A percentile compares a stretch with the other conserved stretches of the same genome.
These are phyloP conservation scores for Caenorhabditis zanzibari DNA, from an alignment of 2,888 invertebrate species.

Conservation along the genomic window DNA sequence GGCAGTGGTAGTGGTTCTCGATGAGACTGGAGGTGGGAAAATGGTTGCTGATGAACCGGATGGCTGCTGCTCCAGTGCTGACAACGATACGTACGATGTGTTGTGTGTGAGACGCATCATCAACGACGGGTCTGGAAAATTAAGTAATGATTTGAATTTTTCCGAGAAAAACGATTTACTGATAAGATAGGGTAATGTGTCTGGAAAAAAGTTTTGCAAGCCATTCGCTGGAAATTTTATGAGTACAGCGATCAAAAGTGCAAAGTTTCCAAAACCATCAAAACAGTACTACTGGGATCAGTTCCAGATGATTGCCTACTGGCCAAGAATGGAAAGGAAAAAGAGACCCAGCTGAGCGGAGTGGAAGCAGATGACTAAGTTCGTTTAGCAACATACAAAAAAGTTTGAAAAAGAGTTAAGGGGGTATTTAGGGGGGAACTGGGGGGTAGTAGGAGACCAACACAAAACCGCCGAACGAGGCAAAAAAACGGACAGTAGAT, in stretches of 20 bases:
- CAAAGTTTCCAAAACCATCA: not conserved
- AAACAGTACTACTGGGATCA: slow-evolving; percentile 27
- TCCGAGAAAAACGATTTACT: not conserved
- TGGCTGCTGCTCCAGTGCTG: slow-evolving; percentile 52
- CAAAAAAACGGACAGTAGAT: slow-evolving; percentile 18
- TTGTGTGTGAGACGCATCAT: slow-evolving; percentile 61
- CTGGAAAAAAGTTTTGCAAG: slow-evolving; percentile 4
- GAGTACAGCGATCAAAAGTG: slow-evolving; percentile 18
- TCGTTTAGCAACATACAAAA: not conserved
- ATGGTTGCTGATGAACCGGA: slow-evolving; percentile 48
- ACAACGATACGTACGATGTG: slow-evolving; percentile 55
- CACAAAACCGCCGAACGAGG: slow-evolving; percentile 40
- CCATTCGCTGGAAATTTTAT: not conserved
- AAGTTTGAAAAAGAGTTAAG: slow-evolving; percentile 13
- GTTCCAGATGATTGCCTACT: slow-evolving; percentile 30
- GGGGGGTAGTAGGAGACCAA: slow-evolving; percentile 28
- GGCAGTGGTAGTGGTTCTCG: too few species aligned
- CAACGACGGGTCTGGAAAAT: slow-evolving; percentile 50
- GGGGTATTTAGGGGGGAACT: slow-evolving; percentile 25
- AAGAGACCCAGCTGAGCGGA: slow-evolving; percentile 28
- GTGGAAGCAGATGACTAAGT: not conserved
- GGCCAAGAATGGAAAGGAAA: not conserved
- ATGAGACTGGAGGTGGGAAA: slow-evolving; percentile 28
- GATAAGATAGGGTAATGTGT: slow-evolving; percentile 1
- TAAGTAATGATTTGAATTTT: not conserved